Base-by-base conservation (phyloP, 2,797 vertebrate species). In the Clamator glandarius region DNA sequence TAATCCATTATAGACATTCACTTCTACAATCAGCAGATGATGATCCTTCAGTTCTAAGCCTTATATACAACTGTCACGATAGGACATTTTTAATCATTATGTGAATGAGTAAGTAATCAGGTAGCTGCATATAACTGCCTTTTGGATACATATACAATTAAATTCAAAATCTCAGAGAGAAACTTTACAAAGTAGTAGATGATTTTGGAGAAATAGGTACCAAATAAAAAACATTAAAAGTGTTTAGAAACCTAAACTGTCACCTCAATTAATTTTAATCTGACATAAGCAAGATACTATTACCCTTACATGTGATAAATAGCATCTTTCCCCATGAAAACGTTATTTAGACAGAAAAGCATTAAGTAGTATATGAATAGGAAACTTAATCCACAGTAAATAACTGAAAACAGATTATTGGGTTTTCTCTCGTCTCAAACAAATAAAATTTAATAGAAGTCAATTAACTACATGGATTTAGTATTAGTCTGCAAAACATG, bases 51-150 rank as follows among this genome's bases (percentile, higher is more conserved):
- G 81, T 89, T 97, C 90, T 91, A 78, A 88, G 46, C 24, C 77
- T 94, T 85, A 84, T 85, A 84, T 62, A 78, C 83, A 95, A 79
- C 77, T 93, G 87, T 96, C 94, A 82, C 59, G 44, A 55, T 91
- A 95, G 92, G 48, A 90, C 63, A 92, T 64, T 91, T 96, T 83
- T 94, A 92, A 90, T 95, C 89, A 93, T 96, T 96, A 90, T 62
- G n/a, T 90, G 94, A 96, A 96, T 88, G 90, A 92, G 93, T 95
- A 70, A 97, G 95, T 95, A 96, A 96, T 96, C 92, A 97, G 77
- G 90, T 96, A 89, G 52, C 80, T 97, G 94, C 46, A 73, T 93
- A 70, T 96, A 97, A 97, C 97, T 97, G 87, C 73, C 42, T 88
- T 97, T 92, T 81, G 79, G 97, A 96, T 96, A 92, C 81, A 96